Percentiles rank a stretch among this genome's conserved stretches.
phyloP scores from a whole-genome alignment of 2,797 vertebrate genomes.

The Lepus townsendii region DNA sequence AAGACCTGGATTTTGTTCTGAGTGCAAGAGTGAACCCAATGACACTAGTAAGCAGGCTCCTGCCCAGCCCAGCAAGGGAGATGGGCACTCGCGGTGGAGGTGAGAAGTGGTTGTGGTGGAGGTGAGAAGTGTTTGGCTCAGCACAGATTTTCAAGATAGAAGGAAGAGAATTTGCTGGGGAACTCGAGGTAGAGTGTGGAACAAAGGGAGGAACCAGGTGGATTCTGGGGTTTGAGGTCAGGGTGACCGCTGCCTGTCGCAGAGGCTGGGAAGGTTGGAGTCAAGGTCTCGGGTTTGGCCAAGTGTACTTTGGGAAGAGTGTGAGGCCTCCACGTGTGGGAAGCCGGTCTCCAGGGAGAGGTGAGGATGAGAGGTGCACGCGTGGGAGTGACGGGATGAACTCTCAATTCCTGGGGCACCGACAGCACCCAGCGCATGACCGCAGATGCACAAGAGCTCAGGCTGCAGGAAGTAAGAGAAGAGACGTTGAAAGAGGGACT shows the following conservation, averaged over 20 bases:
- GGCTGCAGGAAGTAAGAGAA: neutral
- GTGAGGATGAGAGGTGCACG: neutral
- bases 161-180: neutral
- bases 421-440: neutral
- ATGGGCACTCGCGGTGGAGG: no score
- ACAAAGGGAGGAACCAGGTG: neutral
- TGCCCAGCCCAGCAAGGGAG: neutral
- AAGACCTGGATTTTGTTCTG: neutral
- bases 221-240: neutral
- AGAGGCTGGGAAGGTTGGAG: neutral
- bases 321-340: neutral
- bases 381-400: rapidly evolving
- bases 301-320: neutral
- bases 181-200: neutral
- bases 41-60: neutral
- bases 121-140: neutral
- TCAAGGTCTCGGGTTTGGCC: neutral
- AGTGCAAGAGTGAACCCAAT: no score
- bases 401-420: neutral
- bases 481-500: neutral
- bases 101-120: neutral
- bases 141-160: neutral
- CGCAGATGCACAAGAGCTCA: rapidly evolving
- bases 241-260: neutral
- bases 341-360: neutral